phyloP scores from a whole-genome alignment of 2,888 invertebrate species.

The Phyto melanocephala region DNA sequence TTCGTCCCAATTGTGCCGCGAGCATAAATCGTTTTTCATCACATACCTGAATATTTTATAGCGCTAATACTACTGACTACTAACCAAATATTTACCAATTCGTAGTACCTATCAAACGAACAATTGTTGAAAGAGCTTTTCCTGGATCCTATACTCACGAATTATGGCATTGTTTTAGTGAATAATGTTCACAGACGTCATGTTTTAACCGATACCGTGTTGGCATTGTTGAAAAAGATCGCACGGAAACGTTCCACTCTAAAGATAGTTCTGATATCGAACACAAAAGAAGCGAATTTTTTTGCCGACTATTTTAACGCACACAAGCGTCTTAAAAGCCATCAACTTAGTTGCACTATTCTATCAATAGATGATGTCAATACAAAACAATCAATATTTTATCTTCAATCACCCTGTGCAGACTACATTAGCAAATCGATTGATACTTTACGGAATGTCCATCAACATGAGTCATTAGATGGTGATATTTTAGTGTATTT shows the following conservation, averaged over 20 bases:
- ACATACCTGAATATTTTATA: too few relatives aligned
- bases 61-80: too few relatives aligned
- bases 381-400: conserved; percentile 89
- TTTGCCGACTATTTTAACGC: conserved; percentile 88
- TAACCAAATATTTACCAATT: neutral
- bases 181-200: conserved; percentile 98
- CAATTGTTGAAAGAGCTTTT: conserved; percentile 96
- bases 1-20: too few relatives aligned
- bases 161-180: conserved; percentile 92
- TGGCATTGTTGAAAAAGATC: conserved; percentile 96
- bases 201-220: conserved; percentile 93
- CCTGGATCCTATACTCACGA: conserved; percentile 93
- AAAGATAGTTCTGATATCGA: conserved; percentile 93
- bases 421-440: conserved; percentile 93
- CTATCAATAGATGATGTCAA: conserved; percentile 94
- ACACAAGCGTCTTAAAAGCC: conserved; percentile 66
- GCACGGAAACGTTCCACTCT: conserved; percentile 89
- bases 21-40: too few relatives aligned
- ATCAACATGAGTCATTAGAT: conserved; percentile 85
- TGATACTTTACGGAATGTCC: conserved; percentile 93
- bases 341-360: conserved; percentile 85
- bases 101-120: conserved; percentile 97
- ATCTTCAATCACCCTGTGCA: conserved; percentile 89
- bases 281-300: conserved; percentile 95
- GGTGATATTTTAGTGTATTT: conserved; percentile 96